Base-by-base conservation (phyloP, 2,113 vertebrate species). In the Verasper variegatus region DNA sequence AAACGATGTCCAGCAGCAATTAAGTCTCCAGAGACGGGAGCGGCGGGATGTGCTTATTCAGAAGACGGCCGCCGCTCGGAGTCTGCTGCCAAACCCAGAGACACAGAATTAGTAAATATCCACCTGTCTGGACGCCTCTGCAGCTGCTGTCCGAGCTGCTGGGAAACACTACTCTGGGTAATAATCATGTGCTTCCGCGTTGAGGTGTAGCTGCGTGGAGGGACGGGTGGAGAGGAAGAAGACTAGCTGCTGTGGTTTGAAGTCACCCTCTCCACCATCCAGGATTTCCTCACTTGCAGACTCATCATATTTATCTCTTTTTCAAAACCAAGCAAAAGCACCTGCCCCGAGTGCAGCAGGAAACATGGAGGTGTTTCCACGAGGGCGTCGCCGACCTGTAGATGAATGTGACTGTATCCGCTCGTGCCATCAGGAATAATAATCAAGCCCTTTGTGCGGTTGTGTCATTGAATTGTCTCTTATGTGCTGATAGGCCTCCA, bases 391-490 rank as follows among this genome's bases (percentile, higher is more conserved):
- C 10, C 68, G 58, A 61, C 1, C 71, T 1, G 10, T 60, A 23
- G 40, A 18, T 7, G 31, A 31, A 31, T 31, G 31, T 1, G 31
- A 31, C 31, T 3, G 51, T 14, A 20, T 4, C 5, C 5, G 49
- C 6, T 6, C 0, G 23, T 31, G 40, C 21, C 47, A 42, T 71
- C 47, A 4, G 23, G 26, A 74, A 45, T 45, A 47, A 61, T 62
- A 27, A 71, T 68, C 47, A 81, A 83, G 75, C 83, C 51, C 75
- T 67, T 42, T 73, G 52, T 52, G 74, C 67, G 74, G 76, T 55
- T 74, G 57, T 85, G 81, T 76, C 52, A 70, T 89, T 89, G 91
- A 80, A 91, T 83, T 88, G 62, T 61, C 65, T 86, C 84, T 89
- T 81, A 71, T 85, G 86, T 64, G 67, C 72, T 81, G 31, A 49